A percentile compares a stretch with the other conserved stretches of the same genome.
phyloP scores from a whole-genome alignment of 2,797 vertebrate genomes.

The Premnoplex brunnescens region DNA sequence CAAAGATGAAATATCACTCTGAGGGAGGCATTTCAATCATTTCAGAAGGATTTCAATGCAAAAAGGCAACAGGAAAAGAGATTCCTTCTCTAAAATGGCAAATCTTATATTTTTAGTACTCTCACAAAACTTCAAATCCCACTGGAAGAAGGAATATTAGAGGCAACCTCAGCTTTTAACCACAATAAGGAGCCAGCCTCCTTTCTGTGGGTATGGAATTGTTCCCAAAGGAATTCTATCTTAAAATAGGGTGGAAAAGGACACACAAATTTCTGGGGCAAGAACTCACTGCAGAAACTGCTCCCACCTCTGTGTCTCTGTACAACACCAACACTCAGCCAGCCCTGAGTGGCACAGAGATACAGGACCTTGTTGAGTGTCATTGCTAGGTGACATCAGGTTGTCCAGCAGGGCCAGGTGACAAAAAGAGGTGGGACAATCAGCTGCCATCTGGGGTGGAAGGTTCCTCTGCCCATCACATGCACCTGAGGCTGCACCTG shows the following conservation, averaged over 20 bases:
- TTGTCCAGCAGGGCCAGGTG: not conserved
- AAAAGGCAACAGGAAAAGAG: not conserved
- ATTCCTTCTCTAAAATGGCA: not conserved
- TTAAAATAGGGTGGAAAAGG: accelerated
- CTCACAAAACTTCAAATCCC: not conserved
- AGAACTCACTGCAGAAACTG: not conserved
- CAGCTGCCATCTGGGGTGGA: not conserved
- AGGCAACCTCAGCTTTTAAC: not conserved
- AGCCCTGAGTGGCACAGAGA: not conserved
- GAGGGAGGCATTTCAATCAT: not conserved
- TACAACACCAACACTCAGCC: not conserved
- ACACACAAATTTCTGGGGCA: not conserved
- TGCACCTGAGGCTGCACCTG: not conserved
- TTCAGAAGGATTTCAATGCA: not conserved
- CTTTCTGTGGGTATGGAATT: not conserved
- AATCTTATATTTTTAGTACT: not conserved
- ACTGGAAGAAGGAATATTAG: not conserved
- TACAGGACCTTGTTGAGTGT: accelerated
- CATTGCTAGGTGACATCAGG: not conserved
- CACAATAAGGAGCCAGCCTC: not conserved
- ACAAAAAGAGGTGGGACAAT: not conserved
- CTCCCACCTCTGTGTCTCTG: not conserved
- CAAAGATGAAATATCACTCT: not conserved
- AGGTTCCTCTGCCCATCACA: not conserved
- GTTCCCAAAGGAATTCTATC: not conserved